Conservation (phyloP, 2,113 vertebrate species). For the Petrocephalus microphthalmus region DNA sequence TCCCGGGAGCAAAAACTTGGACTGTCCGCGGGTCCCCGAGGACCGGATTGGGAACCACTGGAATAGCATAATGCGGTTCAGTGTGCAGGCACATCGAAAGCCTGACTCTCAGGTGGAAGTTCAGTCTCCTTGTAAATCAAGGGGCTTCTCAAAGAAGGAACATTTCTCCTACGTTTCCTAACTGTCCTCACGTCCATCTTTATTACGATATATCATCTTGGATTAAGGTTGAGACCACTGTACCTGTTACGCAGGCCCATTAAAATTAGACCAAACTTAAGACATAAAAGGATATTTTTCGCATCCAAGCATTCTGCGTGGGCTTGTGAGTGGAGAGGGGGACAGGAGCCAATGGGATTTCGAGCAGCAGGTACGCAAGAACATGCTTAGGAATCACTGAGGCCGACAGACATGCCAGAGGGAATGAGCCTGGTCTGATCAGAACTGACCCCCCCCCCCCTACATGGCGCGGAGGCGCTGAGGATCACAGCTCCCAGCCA, state of each 20-base stretch:
- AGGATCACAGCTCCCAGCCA: neutral
- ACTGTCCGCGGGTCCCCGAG: neutral
- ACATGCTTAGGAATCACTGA: neutral
- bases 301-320: neutral
- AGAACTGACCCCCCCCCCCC: neutral
- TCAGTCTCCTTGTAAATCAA: neutral
- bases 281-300: neutral
- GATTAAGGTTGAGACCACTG: neutral
- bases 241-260: neutral
- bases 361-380: neutral
- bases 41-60: neutral
- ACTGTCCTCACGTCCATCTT: too few species aligned
- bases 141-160: neutral
- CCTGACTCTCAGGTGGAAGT: neutral
- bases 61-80: neutral
- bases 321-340: neutral
- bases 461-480: neutral
- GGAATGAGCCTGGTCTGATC: too few species aligned
- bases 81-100: neutral
- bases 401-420: too few species aligned
- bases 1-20: neutral
- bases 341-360: neutral
- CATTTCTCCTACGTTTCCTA: neutral
- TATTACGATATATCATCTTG: too few species aligned
- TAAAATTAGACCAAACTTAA: neutral